Evolutionary conservation across 2,888 invertebrate species (phyloP).

Genomic region (Busseola fusca): DNA sequence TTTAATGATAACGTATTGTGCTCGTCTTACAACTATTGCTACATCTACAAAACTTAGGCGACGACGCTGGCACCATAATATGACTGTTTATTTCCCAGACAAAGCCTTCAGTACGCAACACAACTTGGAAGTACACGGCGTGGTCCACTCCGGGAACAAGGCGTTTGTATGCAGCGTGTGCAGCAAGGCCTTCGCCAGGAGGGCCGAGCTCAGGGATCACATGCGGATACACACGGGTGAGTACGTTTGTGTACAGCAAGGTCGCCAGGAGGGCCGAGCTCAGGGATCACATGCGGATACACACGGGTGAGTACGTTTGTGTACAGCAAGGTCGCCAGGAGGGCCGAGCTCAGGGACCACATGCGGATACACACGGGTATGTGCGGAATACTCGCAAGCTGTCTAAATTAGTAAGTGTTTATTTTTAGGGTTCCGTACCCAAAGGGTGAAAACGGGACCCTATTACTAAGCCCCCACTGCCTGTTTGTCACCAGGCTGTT

Average conservation of each 20-base stretch:
- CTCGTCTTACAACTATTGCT: too few relatives aligned
- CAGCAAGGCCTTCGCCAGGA: conserved; percentile 91
- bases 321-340: conserved; percentile 90
- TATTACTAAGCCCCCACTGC: too few relatives aligned
- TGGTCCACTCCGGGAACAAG: conserved; percentile 93
- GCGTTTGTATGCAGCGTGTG: conserved; percentile 83
- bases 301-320: conserved; percentile 89
- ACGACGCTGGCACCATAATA: too few relatives aligned
- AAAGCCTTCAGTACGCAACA: conserved; percentile 94
- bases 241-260: conserved; percentile 75
- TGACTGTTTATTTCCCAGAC: conserved; percentile 73
- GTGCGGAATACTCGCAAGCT: not conserved
- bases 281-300: conserved; percentile 94
- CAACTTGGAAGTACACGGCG: conserved; percentile 93
- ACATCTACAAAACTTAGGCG: too few relatives aligned
- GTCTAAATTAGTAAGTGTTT: not conserved
- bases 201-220: conserved; percentile 94
- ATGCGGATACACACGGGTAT: conserved; percentile 94
- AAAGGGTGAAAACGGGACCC: too few relatives aligned
- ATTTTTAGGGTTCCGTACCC: not conserved
- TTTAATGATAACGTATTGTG: too few relatives aligned
- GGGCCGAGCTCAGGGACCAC: conserved; percentile 94
- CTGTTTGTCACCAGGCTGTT: too few relatives aligned
- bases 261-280: conserved; percentile 94
- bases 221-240: conserved; percentile 93